Conservation (phyloP, 1,140 invertebrate species). For the Lordiphosa clarofinis region DNA sequence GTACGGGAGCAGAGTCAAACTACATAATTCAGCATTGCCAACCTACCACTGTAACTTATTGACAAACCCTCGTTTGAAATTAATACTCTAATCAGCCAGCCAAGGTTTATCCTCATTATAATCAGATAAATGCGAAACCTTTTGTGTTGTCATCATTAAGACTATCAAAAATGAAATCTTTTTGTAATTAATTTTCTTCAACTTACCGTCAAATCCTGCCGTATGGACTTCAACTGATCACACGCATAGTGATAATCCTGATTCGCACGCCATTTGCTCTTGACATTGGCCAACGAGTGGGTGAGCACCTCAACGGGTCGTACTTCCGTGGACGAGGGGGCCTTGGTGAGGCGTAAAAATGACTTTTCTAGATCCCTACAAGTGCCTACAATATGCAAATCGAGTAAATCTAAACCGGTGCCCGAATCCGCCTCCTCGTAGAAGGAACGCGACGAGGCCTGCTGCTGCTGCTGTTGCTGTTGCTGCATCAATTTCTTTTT, state of each 20-base stretch:
- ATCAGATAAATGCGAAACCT: constrained; percentile 4
- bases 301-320: constrained; percentile 92
- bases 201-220: constrained; percentile 97
- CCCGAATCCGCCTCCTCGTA: constrained; percentile 81
- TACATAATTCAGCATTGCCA: too few relatives aligned
- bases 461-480: constrained; percentile 29
- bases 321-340: constrained; percentile 94
- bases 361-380: constrained; percentile 96
- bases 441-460: constrained; percentile 48
- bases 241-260: constrained; percentile 97
- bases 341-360: constrained; percentile 96
- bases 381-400: constrained; percentile 95
- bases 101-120: background rate
- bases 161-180: background rate
- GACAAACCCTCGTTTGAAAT: background rate
- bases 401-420: constrained; percentile 86
- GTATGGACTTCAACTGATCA: constrained; percentile 98
- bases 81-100: constrained; percentile 1
- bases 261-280: constrained; percentile 92
- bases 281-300: constrained; percentile 93
- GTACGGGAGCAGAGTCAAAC: too few relatives aligned
- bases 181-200: background rate
- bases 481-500: constrained; percentile 45
- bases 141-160: background rate
- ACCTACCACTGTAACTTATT: too few relatives aligned